Percentiles rank a stretch among this genome's conserved stretches.
phyloP scores from a whole-genome alignment of 2,888 invertebrate genomes.

The Hypselothyrea guttata region DNA sequence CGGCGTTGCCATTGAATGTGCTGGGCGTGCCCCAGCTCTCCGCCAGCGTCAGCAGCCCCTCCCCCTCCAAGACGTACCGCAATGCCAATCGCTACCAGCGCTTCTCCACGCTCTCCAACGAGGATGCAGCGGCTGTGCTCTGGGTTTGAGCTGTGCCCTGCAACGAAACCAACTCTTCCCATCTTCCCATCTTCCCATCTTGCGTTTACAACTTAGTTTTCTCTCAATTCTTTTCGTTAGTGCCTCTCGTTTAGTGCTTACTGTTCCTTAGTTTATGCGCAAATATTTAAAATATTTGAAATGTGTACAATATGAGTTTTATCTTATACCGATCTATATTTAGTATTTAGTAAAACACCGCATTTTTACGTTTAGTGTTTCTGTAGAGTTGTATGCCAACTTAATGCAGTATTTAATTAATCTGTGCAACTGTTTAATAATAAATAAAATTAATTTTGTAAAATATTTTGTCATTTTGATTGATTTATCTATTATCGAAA shows the following conservation, averaged over 20 bases:
- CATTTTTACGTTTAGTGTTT: conserved; percentile 59
- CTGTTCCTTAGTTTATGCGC: conserved; percentile 26
- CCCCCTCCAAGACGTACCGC: conserved; percentile 77
- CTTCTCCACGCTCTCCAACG: conserved; percentile 80
- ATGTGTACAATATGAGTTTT: conserved; percentile 14
- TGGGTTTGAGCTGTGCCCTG: conserved; percentile 72
- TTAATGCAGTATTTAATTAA: conserved; percentile 63
- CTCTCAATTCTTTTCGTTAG: conserved; percentile 25
- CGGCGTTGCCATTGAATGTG: conserved; percentile 68
- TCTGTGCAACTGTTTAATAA: conserved; percentile 39
- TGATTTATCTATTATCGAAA: no score
- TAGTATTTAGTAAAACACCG: conserved; percentile 28
- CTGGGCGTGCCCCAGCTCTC: conserved; percentile 69
- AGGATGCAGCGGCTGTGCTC: conserved; percentile 79
- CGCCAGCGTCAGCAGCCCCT: conserved; percentile 34
- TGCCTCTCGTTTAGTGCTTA: conserved; percentile 49
- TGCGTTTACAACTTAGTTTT: conserved; percentile 18
- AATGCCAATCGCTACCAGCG: conserved; percentile 78
- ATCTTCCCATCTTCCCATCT: neutral
- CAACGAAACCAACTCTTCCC: neutral
- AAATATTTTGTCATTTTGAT: no score
- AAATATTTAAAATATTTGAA: conserved; percentile 24
- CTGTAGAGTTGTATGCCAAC: conserved; percentile 44
- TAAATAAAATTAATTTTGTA: no score
- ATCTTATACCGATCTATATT: conserved; percentile 14